Evolutionary conservation across 2,797 vertebrate species (phyloP).

Genomic region (Sciurus vulgaris): DNA sequence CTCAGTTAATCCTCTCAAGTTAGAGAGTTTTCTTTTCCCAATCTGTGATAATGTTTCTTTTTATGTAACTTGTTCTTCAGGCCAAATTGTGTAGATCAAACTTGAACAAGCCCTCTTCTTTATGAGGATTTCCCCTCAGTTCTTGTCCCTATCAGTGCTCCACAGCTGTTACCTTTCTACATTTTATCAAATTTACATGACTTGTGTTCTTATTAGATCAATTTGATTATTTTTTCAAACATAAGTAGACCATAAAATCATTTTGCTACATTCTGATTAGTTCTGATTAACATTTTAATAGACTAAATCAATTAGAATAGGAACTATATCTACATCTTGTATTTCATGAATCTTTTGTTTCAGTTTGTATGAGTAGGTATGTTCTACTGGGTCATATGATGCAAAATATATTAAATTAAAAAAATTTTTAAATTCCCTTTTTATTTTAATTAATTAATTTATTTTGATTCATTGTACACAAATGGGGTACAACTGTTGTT

Average conservation of each 20-base stretch:
- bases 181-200: constrained; percentile 13
- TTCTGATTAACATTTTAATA: constrained; percentile 26
- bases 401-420: background rate
- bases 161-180: background rate
- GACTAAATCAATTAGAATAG: background rate
- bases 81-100: background rate
- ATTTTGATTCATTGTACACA: too few relatives aligned
- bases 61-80: constrained; percentile 34
- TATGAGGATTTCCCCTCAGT: background rate
- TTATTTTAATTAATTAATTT: too few relatives aligned
- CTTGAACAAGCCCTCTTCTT: constrained; percentile 50
- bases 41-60: constrained; percentile 24
- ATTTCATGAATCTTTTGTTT: constrained; percentile 61
- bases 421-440: too few relatives aligned
- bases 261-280: background rate
- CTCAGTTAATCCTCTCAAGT: background rate
- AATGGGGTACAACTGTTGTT: too few relatives aligned
- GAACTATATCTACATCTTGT: background rate
- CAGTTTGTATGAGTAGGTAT: background rate
- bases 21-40: constrained; percentile 22
- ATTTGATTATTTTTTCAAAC: background rate
- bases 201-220: constrained; percentile 14
- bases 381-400: background rate
- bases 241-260: background rate
- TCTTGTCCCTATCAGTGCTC: background rate